phyloP scores from a whole-genome alignment of 2,113 vertebrate species.

The Paradisaea rubra region DNA sequence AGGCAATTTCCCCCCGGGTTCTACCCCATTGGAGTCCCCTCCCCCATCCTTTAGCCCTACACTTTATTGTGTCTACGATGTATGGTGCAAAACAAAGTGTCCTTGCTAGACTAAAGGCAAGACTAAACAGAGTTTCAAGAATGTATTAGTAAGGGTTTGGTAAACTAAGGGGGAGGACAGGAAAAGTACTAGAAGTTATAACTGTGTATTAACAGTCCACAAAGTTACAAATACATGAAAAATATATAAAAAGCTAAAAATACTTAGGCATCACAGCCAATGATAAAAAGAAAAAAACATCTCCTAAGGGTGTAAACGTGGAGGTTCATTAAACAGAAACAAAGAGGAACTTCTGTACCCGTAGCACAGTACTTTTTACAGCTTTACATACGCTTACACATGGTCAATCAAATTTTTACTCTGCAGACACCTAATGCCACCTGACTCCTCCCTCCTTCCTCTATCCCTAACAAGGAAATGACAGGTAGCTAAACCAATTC shows the following conservation, averaged over 20 bases:
- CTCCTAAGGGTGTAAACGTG: background rate
- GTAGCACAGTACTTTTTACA: background rate
- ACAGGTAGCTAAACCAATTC: background rate
- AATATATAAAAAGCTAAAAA: background rate
- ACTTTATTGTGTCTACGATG: background rate
- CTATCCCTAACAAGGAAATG: background rate
- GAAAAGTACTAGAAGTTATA: background rate
- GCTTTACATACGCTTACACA: background rate
- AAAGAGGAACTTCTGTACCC: background rate
- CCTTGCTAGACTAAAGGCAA: background rate
- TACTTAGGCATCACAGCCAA: background rate
- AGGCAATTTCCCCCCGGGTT: background rate
- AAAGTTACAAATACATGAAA: background rate
- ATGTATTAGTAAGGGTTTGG: background rate
- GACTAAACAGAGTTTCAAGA: background rate
- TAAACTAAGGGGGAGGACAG: background rate
- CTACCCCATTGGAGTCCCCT: background rate
- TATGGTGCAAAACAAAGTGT: background rate
- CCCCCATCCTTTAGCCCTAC: background rate
- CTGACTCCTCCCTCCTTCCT: background rate
- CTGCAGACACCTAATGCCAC: background rate
- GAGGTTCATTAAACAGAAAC: background rate
- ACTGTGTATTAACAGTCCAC: background rate
- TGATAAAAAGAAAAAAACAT: background rate
- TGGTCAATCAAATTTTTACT: background rate